Percentiles rank a stretch among this genome's conserved stretches.
phyloP scores from a whole-genome alignment of 2,113 vertebrate species.

The Syngnathus scovelli region DNA sequence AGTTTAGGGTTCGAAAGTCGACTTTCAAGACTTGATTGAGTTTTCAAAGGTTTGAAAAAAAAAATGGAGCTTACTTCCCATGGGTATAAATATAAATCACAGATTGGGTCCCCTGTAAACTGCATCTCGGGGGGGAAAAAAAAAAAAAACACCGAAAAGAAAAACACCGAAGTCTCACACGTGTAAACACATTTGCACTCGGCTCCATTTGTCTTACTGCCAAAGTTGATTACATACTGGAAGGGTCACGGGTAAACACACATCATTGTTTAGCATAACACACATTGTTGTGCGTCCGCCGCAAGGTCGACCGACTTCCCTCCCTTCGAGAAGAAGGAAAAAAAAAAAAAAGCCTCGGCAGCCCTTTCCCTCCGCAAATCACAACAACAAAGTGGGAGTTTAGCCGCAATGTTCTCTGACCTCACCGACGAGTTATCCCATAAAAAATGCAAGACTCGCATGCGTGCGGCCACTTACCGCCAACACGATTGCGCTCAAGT shows the following conservation, averaged over 20 bases:
- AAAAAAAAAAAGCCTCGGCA: slow-evolving; percentile 13
- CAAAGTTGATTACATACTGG: slow-evolving; percentile 17
- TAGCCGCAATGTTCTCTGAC: slow-evolving; percentile 23
- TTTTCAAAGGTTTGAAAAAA: neutral
- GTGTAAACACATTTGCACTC: slow-evolving; percentile 14
- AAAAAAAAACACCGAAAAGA: neutral
- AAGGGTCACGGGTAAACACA: neutral
- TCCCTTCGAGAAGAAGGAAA: slow-evolving; percentile 39
- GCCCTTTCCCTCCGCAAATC: slow-evolving; percentile 10
- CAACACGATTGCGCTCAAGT: neutral
- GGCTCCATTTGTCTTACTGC: neutral
- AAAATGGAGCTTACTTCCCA: slow-evolving; percentile 3
- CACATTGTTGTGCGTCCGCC: slow-evolving; percentile 44
- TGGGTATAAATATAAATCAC: neutral
- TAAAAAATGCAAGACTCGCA: slow-evolving; percentile 33
- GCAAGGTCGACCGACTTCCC: slow-evolving; percentile 59
- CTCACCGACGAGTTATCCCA: slow-evolving; percentile 23
- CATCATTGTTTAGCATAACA: slow-evolving; percentile 48
- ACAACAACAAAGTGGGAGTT: slow-evolving; percentile 21
- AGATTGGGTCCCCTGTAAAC: neutral
- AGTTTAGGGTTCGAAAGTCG: neutral
- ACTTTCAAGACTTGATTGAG: neutral
- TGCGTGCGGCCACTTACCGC: neutral
- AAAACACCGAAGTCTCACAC: slow-evolving; percentile 1
- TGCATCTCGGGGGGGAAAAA: neutral